Base-by-base conservation (phyloP, 2,113 vertebrate genomes). In the Perca fluviatilis region DNA sequence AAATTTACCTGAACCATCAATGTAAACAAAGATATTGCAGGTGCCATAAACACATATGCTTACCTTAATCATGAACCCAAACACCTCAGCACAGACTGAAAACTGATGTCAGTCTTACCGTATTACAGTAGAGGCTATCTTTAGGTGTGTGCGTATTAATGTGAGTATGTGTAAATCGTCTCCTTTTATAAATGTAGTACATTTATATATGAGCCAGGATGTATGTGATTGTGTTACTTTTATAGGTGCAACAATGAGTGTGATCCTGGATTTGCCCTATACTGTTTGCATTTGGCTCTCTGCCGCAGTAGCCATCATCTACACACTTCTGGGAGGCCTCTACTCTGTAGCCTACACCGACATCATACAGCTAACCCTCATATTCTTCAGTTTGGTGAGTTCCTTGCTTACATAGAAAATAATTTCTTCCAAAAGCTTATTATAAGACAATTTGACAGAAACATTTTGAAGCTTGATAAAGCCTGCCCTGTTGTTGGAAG, bases 271-370 rank as follows among this genome's bases (percentile, higher is more conserved):
- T 68, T 15, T 93, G 30, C n/a, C 90, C 10, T 91, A 86, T 54
- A 36, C 19, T 36, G 1, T 88, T 15, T 88, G 90, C 25, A 86
- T 93, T 80, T 89, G 88, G 82, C 87, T 93, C 64, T 93, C 91
- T 21, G 89, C 91, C 4, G 40, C 77, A 21, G 89, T 94, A 14
- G 91, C 88, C 64, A 93, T 93, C 51, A 21, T 87, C 30, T 94
- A 94, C 74, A 94, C 93, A 3, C 82, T 93, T 11, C 56, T 93
- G 12, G 93, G 93, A 51, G 93, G 93, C 12, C 83, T 94, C 36
- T 93, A 92, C 72, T 93, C 91, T 66, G 93, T 94, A 3, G 93
- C 93, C 25, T 94, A 94, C 78, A 92, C 90, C 25, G 90, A 92
- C 68, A 36, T 92, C 68, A 85, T 90, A 62, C 90, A 92, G 67